Evolutionary conservation across 2,113 vertebrate species (phyloP).

Genomic region (Bombycilla garrulus): DNA sequence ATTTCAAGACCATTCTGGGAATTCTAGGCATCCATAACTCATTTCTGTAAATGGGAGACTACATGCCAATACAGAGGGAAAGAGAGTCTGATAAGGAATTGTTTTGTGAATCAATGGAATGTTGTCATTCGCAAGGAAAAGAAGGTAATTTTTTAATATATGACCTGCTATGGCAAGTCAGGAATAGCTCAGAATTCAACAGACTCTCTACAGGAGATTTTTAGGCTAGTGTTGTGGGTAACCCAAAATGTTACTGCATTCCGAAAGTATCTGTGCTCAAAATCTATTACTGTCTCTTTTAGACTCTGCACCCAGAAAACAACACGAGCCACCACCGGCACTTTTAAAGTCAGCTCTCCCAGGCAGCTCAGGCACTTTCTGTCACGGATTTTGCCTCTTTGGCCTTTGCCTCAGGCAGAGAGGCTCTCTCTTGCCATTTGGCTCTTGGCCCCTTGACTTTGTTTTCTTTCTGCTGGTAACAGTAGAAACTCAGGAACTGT

Average conservation of each 20-base stretch:
- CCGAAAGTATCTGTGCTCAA: too few species aligned
- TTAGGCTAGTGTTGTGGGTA: not conserved
- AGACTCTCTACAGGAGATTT: not conserved
- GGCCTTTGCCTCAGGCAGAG: not conserved
- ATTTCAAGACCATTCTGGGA: not conserved
- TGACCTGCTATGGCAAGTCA: not conserved
- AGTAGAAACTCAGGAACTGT: not conserved
- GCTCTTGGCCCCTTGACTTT: not conserved
- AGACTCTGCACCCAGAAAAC: not conserved
- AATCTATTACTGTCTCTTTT: too few species aligned
- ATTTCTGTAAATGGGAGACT: not conserved
- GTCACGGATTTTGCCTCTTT: not conserved
- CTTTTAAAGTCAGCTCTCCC: not conserved
- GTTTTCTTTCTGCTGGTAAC: not conserved
- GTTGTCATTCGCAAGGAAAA: not conserved
- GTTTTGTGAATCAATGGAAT: not conserved
- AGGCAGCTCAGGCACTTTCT: not conserved
- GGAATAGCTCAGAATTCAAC: not conserved
- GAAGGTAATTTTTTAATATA: not conserved
- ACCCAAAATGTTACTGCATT: not conserved
- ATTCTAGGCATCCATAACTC: not conserved
- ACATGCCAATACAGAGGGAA: not conserved
- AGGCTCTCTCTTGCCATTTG: not conserved
- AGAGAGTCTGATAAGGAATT: not conserved
- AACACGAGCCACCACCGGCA: too few species aligned